Evolutionary conservation across 2,797 vertebrate species (phyloP), one percentile per base, ranked within the genome.

Genomic region (Myotis planiceps): DNA sequence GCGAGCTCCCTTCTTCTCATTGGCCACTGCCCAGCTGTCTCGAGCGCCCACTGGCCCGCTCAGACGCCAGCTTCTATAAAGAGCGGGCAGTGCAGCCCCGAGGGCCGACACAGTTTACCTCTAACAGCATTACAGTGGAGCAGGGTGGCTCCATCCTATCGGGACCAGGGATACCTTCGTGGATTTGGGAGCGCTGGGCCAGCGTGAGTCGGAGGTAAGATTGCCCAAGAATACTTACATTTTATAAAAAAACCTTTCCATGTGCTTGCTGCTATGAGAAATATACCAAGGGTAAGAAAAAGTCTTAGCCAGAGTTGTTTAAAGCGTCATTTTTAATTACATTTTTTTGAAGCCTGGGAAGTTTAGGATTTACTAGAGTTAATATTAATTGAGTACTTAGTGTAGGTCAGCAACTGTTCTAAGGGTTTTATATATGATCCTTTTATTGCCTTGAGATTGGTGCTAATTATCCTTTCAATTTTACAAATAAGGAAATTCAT

Each of bases 161-260:
- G 19, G 32, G 14, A 68, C 2, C 49, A 0, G 55, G 21, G 27
- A 12, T 4, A 2, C 49, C 3, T 2, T 13, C 16, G 2, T 19
- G 32, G 39, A 32, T 66, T 3, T 74, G 65, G 27, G 37, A 60
- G 45, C 2, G 2, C 63, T 74, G 13, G 29, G 71, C 37, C 19
- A 12, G 99, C 97, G 98, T 19, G 19, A 8, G 76, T 42, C 2
- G 0, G 27, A 99, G 98, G 98, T 99, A 96, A 97, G 94, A 16
- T 55, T 51, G 37, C 45, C 25, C 16, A 90, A 86, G 2, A 71
- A 86, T 53, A 71, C 7, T 90, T 79, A 68, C 6, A 53, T 94
- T 94, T 91, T 82, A 58, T 55, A 66, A 83, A 82, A 76, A 15
- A 72, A 32, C 15, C 9, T 83, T 72, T 42, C 25, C 63, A 78